Evolutionary conservation across 1,140 invertebrate species (phyloP).

Genomic region (Grapholita molesta): DNA sequence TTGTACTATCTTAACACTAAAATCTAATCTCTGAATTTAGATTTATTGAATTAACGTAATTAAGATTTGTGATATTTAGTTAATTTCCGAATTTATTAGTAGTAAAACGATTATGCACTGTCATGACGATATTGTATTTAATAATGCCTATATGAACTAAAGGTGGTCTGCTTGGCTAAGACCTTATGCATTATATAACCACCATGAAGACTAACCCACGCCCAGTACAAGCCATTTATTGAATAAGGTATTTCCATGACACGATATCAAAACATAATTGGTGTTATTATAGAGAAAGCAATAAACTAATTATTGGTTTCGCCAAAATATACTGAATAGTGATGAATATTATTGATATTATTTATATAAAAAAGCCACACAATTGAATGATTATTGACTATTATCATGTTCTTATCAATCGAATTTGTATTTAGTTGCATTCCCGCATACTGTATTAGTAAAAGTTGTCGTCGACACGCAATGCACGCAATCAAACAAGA

Average conservation of each 20-base stretch:
- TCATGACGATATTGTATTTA: no score
- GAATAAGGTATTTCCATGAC: neutral
- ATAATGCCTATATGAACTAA: no score
- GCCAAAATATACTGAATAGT: neutral
- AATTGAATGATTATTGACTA: no score
- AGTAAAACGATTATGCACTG: no score
- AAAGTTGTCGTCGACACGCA: neutral
- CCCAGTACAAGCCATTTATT: neutral
- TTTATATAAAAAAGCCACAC: no score
- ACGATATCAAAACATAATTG: neutral
- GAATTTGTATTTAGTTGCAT: neutral
- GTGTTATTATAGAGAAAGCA: neutral
- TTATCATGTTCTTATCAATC: neutral
- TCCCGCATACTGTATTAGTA: conserved; percentile 11
- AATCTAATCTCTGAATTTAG: no score
- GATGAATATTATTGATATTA: no score
- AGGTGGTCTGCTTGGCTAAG: no score
- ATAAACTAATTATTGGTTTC: neutral
- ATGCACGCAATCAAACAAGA: conserved; percentile 8
- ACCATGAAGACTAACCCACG: neutral
- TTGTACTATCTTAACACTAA: no score
- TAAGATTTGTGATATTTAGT: no score
- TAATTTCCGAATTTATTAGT: no score
- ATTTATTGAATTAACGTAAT: no score
- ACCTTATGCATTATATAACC: neutral